These are phyloP conservation scores for Dufourea novaeangliae DNA, from an alignment of 1,140 invertebrate species.

Conservation along the genomic window DNA sequence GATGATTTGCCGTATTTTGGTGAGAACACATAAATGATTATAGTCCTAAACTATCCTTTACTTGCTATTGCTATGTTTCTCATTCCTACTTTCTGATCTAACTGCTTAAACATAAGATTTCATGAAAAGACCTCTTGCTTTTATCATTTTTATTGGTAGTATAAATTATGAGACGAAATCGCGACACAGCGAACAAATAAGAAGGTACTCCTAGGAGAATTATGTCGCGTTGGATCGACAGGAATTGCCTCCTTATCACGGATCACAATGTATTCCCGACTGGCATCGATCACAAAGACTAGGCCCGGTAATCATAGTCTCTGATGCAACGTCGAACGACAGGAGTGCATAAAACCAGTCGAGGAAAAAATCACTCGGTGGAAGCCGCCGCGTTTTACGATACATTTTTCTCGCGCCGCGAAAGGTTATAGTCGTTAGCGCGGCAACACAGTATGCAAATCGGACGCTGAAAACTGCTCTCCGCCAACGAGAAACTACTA, in stretches of 20 bases:
- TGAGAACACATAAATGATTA: too few relatives aligned
- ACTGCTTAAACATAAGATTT: too few relatives aligned
- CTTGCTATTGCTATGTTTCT: too few relatives aligned
- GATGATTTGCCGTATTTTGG: too few relatives aligned
- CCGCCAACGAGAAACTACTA: slow-evolving; percentile 23
- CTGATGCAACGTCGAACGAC: slow-evolving; percentile 25
- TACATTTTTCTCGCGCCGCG: slow-evolving; percentile 39
- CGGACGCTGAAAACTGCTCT: slow-evolving; percentile 53
- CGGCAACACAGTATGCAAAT: slow-evolving; percentile 51
- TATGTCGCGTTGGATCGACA: not conserved
- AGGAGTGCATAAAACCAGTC: slow-evolving; percentile 6
- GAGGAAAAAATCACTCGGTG: not conserved
- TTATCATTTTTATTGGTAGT: too few relatives aligned
- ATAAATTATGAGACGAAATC: not conserved
- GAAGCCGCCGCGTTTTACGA: slow-evolving; percentile 45
- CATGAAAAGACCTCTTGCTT: too few relatives aligned
- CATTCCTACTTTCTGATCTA: too few relatives aligned
- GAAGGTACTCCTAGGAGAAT: not conserved
- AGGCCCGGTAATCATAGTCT: slow-evolving; percentile 40
- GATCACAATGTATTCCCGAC: slow-evolving; percentile 38
- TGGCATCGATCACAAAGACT: slow-evolving; percentile 31
- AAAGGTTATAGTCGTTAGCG: slow-evolving; percentile 47
- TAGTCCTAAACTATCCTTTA: too few relatives aligned
- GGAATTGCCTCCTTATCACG: not conserved
- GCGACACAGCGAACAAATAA: not conserved